Conservation (phyloP, 37 sponge, comb jelly and placozoan species). For the Amphimedon queenslandica region DNA sequence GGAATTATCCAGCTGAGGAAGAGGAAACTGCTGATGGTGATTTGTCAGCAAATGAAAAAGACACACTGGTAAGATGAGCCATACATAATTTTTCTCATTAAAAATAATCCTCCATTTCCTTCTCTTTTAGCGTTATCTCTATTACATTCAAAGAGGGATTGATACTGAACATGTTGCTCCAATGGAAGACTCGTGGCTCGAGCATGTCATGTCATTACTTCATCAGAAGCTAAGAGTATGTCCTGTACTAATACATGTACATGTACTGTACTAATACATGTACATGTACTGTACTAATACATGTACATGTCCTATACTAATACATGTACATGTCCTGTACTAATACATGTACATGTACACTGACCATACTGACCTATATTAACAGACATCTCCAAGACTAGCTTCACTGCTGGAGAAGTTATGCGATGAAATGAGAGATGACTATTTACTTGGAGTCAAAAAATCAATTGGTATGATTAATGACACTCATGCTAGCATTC, state of each 20-base stretch:
- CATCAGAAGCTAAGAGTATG: slow-evolving; percentile 6
- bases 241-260: background rate
- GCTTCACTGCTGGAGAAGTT: slow-evolving; percentile 69
- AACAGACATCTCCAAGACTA: slow-evolving; percentile 10
- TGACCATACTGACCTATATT: background rate
- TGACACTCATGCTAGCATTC: background rate
- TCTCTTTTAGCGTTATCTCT: slow-evolving; percentile 81
- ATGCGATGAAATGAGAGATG: slow-evolving; percentile 96
- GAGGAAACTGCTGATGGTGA: slow-evolving; percentile 6
- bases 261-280: no score
- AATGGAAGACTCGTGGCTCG: slow-evolving; percentile 94
- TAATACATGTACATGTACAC: background rate
- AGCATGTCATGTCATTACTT: slow-evolving; percentile 57
- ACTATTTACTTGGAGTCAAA: slow-evolving; percentile 95
- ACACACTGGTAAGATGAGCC: slow-evolving; percentile 63
- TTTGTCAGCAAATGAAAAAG: slow-evolving; percentile 85
- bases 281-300: background rate
- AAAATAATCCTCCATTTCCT: background rate
- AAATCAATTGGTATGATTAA: slow-evolving; percentile 88
- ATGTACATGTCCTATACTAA: background rate
- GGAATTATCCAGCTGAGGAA: slow-evolving; percentile 31
- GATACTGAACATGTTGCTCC: slow-evolving; percentile 97
- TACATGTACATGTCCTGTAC: no score
- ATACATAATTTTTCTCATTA: background rate
- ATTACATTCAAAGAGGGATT: slow-evolving; percentile 97